phyloP scores from a whole-genome alignment of 2,888 invertebrate species.

The Eupithecia inturbata region DNA sequence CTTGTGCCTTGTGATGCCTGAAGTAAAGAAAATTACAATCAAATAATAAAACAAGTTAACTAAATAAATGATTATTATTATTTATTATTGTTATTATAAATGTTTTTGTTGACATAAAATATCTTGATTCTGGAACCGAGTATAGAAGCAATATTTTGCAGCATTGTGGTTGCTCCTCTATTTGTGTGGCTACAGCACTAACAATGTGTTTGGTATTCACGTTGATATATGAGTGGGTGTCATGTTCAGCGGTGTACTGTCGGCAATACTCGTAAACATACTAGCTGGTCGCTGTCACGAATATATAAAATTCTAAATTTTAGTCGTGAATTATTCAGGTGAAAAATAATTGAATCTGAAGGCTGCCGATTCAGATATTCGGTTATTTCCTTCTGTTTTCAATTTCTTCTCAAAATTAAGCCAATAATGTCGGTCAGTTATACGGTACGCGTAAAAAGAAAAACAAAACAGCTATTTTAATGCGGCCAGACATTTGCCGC shows the following conservation, averaged over 20 bases:
- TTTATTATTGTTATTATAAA: too few relatives aligned
- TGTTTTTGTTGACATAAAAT: too few relatives aligned
- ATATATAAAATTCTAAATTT: conserved; percentile 26
- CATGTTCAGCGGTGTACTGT: conserved; percentile 53
- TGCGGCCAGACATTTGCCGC: background rate
- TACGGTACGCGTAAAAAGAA: background rate
- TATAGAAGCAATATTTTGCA: background rate
- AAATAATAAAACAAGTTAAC: too few relatives aligned
- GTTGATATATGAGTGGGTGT: conserved; percentile 56
- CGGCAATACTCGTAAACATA: conserved; percentile 38
- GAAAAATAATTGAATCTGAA: background rate
- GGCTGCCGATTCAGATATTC: background rate
- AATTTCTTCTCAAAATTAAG: background rate
- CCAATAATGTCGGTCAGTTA: background rate
- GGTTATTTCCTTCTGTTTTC: background rate
- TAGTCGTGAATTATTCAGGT: background rate
- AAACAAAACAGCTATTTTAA: background rate
- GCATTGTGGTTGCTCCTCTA: conserved; percentile 3
- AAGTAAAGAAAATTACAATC: too few relatives aligned
- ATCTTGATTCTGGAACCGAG: too few relatives aligned
- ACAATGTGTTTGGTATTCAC: conserved; percentile 52
- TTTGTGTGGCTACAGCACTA: conserved; percentile 17
- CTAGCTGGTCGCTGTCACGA: conserved; percentile 23
- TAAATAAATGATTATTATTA: too few relatives aligned
- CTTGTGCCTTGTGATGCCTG: too few relatives aligned